Evolutionary conservation across 1,140 invertebrate genomes (phyloP).

Genomic region (Sitophilus oryzae): DNA sequence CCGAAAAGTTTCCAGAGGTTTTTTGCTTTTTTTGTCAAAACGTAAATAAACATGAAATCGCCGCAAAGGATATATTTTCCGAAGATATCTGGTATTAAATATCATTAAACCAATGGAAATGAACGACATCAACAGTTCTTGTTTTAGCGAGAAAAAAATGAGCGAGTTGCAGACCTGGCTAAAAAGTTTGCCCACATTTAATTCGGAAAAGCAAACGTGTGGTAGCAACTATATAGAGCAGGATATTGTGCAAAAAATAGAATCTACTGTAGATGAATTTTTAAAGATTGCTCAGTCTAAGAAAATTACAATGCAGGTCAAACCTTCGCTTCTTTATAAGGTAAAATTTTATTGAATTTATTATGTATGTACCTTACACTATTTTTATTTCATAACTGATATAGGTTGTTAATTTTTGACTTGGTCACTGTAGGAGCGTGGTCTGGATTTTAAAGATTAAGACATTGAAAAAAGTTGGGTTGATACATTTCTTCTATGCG

Average conservation of each 20-base stretch:
- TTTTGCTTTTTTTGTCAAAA: slow-evolving; percentile 54
- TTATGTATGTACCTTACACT: too few relatives aligned
- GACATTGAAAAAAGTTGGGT: too few relatives aligned
- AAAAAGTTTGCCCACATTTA: slow-evolving; percentile 58
- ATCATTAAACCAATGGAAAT: neutral
- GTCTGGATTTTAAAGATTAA: too few relatives aligned
- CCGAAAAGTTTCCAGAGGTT: slow-evolving; percentile 65
- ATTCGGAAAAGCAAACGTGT: slow-evolving; percentile 55
- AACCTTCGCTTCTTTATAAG: slow-evolving; percentile 70
- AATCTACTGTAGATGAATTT: slow-evolving; percentile 51
- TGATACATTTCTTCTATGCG: too few relatives aligned
- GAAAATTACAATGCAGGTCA: slow-evolving; percentile 67
- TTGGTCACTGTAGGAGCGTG: too few relatives aligned
- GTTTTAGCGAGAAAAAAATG: slow-evolving; percentile 41
- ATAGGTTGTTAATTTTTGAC: too few relatives aligned
- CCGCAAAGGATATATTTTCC: slow-evolving; percentile 46
- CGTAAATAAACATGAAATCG: slow-evolving; percentile 51
- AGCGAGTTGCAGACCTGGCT: slow-evolving; percentile 64
- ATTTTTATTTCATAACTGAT: too few relatives aligned
- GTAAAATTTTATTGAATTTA: slow-evolving; percentile 45
- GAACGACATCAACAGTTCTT: neutral
- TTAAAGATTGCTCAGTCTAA: slow-evolving; percentile 42
- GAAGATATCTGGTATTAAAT: slow-evolving; percentile 16
- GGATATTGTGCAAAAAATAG: slow-evolving; percentile 58
- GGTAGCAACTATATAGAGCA: slow-evolving; percentile 65